Base-by-base conservation (phyloP, 1,140 invertebrate species). In the Drosophila nasuta region DNA sequence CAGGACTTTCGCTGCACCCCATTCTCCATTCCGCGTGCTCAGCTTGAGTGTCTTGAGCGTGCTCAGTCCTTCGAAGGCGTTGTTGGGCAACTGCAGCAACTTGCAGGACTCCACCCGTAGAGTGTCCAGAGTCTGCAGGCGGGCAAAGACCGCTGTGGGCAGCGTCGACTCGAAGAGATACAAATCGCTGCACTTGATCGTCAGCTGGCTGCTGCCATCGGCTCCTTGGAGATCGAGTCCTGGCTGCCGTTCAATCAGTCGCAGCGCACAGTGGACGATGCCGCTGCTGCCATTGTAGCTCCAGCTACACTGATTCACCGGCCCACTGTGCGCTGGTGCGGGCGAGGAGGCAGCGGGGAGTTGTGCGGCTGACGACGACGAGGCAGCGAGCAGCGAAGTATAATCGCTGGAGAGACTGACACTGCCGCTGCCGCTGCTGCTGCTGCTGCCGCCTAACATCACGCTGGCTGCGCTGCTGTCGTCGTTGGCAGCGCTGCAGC, bases 101-200 rank as follows among this genome's bases (percentile, higher is more conserved):
- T 98, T 97, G 92, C 97, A 98, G 41, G 95, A 95, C 72, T 95
- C 95, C 80, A 98, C 94, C 38, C 94, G 93, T 4, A 98, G 93
- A 38, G 96, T 95, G 83, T 96, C 95, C 1, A 98, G 93, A 49
- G 96, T 95, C 79, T 94, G 94, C 0, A 98, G 92, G 1, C 96
- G 93, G 52, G 96, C 95, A 93, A 98, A 96, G 59, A 94, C 95
- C 69, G 95, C 95, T 7, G 95, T 94, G 35, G 95, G 94, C 15
- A 98, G 93, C 33, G 95, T 94, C 88, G 96, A 97, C 93, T 97
- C 97, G 85, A 96, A 96, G 43, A 96, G 95, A 70, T 97, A 94
- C 17, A 95, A 94, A 81, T 96, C 95, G 91, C 95, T 96, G 93
- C 97, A 98, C 68, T 95, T 93, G 10, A 98, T 94, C 52, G 94